Evolutionary conservation across 2,797 vertebrate species (phyloP), one percentile per base, ranked within the genome.

Genomic region (Anniella stebbinsi): DNA sequence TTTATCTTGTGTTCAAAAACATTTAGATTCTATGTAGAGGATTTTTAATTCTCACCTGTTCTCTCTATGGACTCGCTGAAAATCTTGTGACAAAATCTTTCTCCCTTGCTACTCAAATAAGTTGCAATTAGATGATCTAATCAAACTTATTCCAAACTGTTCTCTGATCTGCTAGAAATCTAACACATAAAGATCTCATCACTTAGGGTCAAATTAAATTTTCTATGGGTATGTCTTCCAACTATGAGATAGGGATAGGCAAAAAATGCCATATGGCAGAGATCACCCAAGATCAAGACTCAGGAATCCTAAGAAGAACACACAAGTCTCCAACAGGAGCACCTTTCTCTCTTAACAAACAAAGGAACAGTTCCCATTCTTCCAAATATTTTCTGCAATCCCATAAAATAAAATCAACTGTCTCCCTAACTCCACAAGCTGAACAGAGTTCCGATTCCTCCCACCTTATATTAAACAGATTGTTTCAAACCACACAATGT

Each of bases 1-100:
- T 91, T 70, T 60, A 45, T 45, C 60, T 33, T 69, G 91, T 67
- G 87, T 25, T 63, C 76, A 91, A 72, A 36, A 87, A 87, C 15
- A 45, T n/a, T 21, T 78, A 4, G 38, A 5, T 48, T 76, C 60
- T 77, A 36, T 48, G 67, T 67, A 33, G 54, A 51, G 4, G 3
- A 63, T n/a, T 78, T 73, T 76, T 63, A 77, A 66, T n/a, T 23
- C 28, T 78, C 60, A 28, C 3, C 30, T 48, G 45, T 87, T 87
- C 30, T n/a, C 33, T 67, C 45, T 33, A 48, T n/a, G 54, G 21
- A 0, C 18, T 41, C 66, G 30, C 33, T 60, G 13, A 70, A 23
- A 57, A 81, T 4, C 21, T 60, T 36, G 60, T 60, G 54, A 60
- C 41, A 51, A 7, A 48, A 2, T 33, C 36, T 76, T 23, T 18